Base-by-base conservation (phyloP, 1,140 invertebrate genomes). In the Cardiocondyla obscurior region DNA sequence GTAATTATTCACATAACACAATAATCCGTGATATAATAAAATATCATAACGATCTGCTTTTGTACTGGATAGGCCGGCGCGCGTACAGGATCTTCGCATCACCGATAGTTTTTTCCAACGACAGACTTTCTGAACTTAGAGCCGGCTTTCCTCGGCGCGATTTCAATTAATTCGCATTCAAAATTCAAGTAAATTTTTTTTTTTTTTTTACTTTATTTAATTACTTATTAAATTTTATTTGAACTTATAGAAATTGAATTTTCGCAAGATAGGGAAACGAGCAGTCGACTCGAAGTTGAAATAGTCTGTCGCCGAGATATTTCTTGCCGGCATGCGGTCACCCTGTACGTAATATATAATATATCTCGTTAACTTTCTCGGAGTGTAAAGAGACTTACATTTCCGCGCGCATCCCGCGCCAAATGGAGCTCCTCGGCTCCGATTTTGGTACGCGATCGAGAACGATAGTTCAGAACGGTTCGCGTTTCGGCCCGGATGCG, bases 41-140 rank as follows among this genome's bases (percentile, higher is more conserved):
- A 83, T 83, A 86, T 85, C 46, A 86, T 91, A 92, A 88, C 90
- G 90, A 91, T 92, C 84, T 88, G 88, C 81, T 92, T 91, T 93
- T 93, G 92, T 93, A 93, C 92, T 93, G 90, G 90, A 88, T 93
- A 91, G 92, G 91, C 91, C 91, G 89, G 92, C 91, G 87, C 85
- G 73, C 85, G 76, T 81, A 67, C 39, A 82, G 16, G 22, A 3
- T 67, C 14, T 36, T 7, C 33, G 33, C 22, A 67, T 10, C 36
- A 49, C 19, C 44, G 42, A 65, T 36, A 53, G 39, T 19, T 55
- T 30, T 67, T 25, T 79, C 33, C 33, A 79, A 7, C 30, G 33
- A 67, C n/a, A 39, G 46, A 42, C 67, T 55, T 36, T 79, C 28
- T 14, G 2, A 39, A 25, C 33, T 42, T 46, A 33, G 6, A 33